These are phyloP conservation scores for Polypterus senegalus DNA, from an alignment of 2,113 vertebrate genomes.

Conservation along the genomic window DNA sequence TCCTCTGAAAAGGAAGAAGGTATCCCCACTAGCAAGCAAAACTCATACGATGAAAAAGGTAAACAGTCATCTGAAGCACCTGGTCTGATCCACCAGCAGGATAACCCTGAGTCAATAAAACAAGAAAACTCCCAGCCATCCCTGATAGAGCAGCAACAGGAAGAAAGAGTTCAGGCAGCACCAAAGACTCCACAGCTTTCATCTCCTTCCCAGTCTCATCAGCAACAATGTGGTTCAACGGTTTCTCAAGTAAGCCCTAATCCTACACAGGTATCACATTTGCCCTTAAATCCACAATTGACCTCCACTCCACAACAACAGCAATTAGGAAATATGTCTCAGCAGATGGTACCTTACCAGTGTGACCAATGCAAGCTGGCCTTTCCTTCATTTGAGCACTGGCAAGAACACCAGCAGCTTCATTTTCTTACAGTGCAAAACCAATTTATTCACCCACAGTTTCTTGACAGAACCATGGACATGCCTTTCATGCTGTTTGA, in stretches of 20 bases:
- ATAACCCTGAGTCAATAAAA: conserved; percentile 79
- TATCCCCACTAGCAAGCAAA: conserved; percentile 61
- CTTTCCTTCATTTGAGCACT: conserved; percentile 94
- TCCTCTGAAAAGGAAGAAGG: conserved; percentile 74
- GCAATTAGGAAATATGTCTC: conserved; percentile 65
- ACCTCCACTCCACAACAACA: conserved; percentile 67
- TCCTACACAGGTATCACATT: conserved; percentile 74
- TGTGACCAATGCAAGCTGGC: conserved; percentile 96
- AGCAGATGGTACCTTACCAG: conserved; percentile 91
- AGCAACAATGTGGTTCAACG: conserved; percentile 58
- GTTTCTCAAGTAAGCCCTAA: conserved; percentile 75
- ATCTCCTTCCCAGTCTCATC: conserved; percentile 65
- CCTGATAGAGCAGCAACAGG: conserved; percentile 52
- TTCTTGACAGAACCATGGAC: conserved; percentile 85
- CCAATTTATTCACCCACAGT: conserved; percentile 95
- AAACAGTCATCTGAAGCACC: conserved; percentile 74
- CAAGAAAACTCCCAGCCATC: conserved; percentile 65
- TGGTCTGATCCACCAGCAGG: conserved; percentile 63
- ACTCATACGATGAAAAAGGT: conserved; percentile 76
- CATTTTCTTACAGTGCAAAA: conserved; percentile 94
- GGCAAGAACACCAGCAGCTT: conserved; percentile 98
- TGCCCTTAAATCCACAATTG: conserved; percentile 75
- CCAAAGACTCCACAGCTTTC: conserved; percentile 66
- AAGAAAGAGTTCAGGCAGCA: conserved; percentile 57
- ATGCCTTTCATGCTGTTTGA: conserved; percentile 98